A percentile compares a stretch with the other conserved stretches of the same genome.
Evolutionary conservation across 2,797 vertebrate genomes (phyloP).

Genomic region (Anguilla marmorata): DNA sequence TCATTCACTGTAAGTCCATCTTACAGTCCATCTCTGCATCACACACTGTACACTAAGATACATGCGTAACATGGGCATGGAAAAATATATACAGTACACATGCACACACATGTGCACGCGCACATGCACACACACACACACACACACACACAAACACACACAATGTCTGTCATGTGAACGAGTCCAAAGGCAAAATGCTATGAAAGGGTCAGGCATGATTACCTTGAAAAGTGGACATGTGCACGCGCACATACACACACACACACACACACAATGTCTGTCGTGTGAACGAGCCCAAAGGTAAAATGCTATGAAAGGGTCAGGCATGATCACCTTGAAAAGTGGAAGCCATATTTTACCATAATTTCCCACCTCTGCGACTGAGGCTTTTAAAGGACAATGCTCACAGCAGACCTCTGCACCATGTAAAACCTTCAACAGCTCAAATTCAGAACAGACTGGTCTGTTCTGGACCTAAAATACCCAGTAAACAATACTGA

Average conservation of each 20-base stretch:
- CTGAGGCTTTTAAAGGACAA: slow-evolving; percentile 1
- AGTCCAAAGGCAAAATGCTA: not conserved
- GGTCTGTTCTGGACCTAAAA: not conserved
- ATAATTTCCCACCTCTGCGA: not conserved
- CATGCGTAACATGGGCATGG: too few relatives aligned
- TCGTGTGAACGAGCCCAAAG: not conserved
- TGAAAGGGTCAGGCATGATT: not conserved
- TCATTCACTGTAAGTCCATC: too few relatives aligned
- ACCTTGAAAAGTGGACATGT: not conserved
- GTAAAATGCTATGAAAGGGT: slow-evolving; percentile 4
- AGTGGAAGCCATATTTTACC: not conserved
- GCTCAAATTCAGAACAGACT: not conserved
- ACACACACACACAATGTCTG: not conserved
- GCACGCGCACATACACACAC: not conserved
- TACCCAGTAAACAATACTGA: not conserved
- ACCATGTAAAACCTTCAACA: not conserved
- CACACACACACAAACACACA: not conserved
- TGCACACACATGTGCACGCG: not conserved
- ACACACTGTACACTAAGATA: too few relatives aligned
- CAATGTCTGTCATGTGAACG: not conserved
- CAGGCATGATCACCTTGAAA: not conserved
- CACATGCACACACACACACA: too few relatives aligned
- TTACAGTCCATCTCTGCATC: too few relatives aligned
- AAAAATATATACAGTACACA: too few relatives aligned
- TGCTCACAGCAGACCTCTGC: not conserved